Base-by-base conservation (phyloP, 1,140 invertebrate species). In the Agraylea sexmaculata region DNA sequence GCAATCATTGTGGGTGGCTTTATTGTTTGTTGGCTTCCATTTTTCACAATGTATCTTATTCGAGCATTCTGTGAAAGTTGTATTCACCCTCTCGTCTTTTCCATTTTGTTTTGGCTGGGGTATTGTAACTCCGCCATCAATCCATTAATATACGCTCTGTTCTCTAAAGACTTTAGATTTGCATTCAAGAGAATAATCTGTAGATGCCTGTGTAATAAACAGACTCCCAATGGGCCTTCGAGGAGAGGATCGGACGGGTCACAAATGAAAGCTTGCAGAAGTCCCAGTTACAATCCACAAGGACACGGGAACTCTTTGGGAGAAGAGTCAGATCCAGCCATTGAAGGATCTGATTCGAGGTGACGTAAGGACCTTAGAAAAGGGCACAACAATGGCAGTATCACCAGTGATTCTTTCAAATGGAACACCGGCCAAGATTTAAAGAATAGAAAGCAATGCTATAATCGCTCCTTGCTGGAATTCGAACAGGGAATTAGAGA, bases 101-200 rank as follows among this genome's bases (percentile, higher is more conserved):
- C 84, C 27, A 75, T 95, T 1, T 75, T 95, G 5, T 96, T 95
- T 62, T 97, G 92, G 91, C 71, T 97, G 17, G 93, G 93, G 2
- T 98, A 97, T 60, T 89, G 88, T 58, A 97, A 97, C 62, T 92
- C 86, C 8, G 89, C 90, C 16, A 81, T 93, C 43, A 96, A 95
- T 59, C 92, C 91, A 1, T 75, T 85, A 51, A 87, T 90, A 47
- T 95, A 93, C 57, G 88, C 87, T 5, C 71, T 91, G 31, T 92
- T 93, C 61, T 90, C 86, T 51, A 85, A 87, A 58, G 87, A 91
- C 60, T 95, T 93, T 60, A 75, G 87, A 46, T 83, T 81, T 53
- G 90, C 89, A 11, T 93, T 94, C 70, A 87, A 88, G 61, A 77
- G 78, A 51, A 91, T 93, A 50, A 80, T 93, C 51, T 92, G 87